Percentiles rank a stretch among this genome's conserved stretches.
phyloP scores from a whole-genome alignment of 2,113 vertebrate genomes.

The Myiopsitta monachus region DNA sequence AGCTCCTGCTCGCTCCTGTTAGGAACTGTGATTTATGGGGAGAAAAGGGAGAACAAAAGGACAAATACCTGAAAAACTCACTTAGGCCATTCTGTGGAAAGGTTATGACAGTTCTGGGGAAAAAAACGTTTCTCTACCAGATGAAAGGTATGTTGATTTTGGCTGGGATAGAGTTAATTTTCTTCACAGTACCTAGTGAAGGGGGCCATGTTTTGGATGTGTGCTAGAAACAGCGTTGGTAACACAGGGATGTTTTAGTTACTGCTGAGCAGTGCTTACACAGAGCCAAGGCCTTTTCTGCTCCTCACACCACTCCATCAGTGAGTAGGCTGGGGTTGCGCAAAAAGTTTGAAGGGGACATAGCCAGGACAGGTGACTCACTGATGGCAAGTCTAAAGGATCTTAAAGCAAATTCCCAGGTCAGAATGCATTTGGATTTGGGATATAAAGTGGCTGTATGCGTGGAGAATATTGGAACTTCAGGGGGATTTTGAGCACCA shows the following conservation, averaged over 20 bases:
- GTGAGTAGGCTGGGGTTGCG: background rate
- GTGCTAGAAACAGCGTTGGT: background rate
- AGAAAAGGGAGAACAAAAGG: background rate
- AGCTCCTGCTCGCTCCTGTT: background rate
- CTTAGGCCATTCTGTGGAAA: background rate
- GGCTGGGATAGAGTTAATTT: background rate
- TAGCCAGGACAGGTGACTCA: background rate
- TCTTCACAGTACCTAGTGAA: background rate
- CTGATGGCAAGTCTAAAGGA: background rate
- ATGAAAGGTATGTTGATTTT: background rate
- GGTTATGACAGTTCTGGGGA: background rate
- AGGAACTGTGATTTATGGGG: background rate
- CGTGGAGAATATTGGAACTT: background rate
- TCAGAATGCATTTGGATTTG: background rate
- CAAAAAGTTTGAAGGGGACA: background rate
- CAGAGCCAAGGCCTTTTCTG: background rate
- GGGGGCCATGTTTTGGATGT: background rate
- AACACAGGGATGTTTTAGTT: background rate
- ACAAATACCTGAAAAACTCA: background rate
- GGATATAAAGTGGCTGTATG: background rate
- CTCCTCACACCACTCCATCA: background rate
- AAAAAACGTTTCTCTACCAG: background rate
- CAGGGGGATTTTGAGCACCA: background rate
- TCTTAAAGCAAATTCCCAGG: background rate
- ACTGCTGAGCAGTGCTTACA: background rate